phyloP scores from a whole-genome alignment of 2,113 vertebrate species.

The Bostrychus sinensis region DNA sequence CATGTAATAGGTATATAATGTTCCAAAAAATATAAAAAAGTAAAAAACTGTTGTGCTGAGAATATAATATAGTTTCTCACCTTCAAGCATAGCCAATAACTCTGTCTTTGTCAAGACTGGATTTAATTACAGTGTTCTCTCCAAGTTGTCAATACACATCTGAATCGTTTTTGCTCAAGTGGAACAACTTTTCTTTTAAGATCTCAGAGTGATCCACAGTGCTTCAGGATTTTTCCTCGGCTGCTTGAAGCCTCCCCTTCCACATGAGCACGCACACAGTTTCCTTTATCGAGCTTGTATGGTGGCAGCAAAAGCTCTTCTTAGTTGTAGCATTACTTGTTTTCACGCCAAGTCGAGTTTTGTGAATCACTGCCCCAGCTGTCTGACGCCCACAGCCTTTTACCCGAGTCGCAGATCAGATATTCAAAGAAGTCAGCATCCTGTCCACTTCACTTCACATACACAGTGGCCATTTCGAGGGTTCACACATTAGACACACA shows the following conservation, averaged over 20 bases:
- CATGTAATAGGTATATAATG: too few relatives aligned
- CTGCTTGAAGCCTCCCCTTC: background rate
- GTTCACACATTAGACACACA: slow-evolving; percentile 1
- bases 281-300: background rate
- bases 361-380: slow-evolving; percentile 42
- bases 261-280: background rate
- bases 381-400: slow-evolving; percentile 30
- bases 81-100: too few relatives aligned
- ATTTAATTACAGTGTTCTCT: background rate
- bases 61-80: background rate
- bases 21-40: too few relatives aligned
- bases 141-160: background rate
- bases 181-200: background rate
- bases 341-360: slow-evolving; percentile 23
- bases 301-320: background rate
- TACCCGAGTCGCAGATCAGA: slow-evolving; percentile 24
- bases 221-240: background rate
- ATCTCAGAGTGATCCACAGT: background rate
- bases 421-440: slow-evolving; percentile 57
- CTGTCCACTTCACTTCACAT: slow-evolving; percentile 42
- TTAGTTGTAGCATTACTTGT: slow-evolving; percentile 26
- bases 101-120: background rate
- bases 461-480: slow-evolving; percentile 1
- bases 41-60: background rate
- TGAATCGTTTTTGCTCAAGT: background rate